Base-by-base conservation (phyloP, 2,113 vertebrate genomes). In the Rostratula benghalensis region DNA sequence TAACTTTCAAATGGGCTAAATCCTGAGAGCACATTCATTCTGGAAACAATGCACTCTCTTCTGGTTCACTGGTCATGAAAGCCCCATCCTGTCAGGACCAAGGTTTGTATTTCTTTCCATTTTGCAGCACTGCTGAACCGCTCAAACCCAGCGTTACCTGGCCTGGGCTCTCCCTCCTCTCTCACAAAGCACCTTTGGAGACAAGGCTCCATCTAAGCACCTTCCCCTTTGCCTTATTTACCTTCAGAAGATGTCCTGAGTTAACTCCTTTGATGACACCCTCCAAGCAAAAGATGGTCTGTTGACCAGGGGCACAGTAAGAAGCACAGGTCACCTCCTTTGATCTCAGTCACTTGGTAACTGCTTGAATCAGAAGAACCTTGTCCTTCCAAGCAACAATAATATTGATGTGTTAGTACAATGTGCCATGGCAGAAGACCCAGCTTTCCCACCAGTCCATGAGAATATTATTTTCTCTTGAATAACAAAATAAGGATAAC, bases 1-100 rank as follows among this genome's bases (percentile, higher is more conserved):
- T 76, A 53, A 64, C 30, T 84, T 84, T 73, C 48, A 64, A 90
- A 91, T 10, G 64, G 21, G 69, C 24, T 64, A 57, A 90, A 78
- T 89, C 39, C 61, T 60, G 48, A 89, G 8, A 82, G 35, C 4
- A 57, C 87, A 82, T 51, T 78, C 45, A 35, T 63, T 87, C 83
- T 84, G 45, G 46, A 30, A 68, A 71, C 33, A 84, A 45, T 1
- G 3, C 68, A 67, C n/a, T 57, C 27, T 71, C 60, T 63, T 78
- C 46, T 78, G 60, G 56, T 71, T 93, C 80, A 68, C 69, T 79
- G 81, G 73, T n/a, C 76, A 46, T 70, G 89, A 93, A 95, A 67
- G 81, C 86, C 18, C 15, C 56, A 68, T 23, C 30, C 39, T 82
- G 51, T 64, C 77, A 73, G 53, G 43, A 68, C 23, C 30, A 80